Conservation (phyloP, 2,888 invertebrate species). For the Quadroppia sp. region DNA sequence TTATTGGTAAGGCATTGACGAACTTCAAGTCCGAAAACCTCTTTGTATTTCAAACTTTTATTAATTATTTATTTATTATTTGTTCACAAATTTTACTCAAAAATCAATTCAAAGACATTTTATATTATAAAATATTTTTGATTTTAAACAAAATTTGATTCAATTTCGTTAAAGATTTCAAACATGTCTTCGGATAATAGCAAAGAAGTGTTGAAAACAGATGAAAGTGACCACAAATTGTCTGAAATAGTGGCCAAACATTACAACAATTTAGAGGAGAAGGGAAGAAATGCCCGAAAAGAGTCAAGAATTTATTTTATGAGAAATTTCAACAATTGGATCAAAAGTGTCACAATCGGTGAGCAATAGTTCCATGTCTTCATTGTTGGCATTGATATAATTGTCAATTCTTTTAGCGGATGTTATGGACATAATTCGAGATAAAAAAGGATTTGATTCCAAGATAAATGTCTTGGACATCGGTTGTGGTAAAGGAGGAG, state of each 20-base stretch:
- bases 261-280: conserved; percentile 83
- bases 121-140: too few species aligned
- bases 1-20: too few species aligned
- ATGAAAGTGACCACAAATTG: neutral
- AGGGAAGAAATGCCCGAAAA: conserved; percentile 71
- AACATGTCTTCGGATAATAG: neutral
- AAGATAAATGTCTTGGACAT: conserved; percentile 72
- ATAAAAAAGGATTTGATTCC: conserved; percentile 58
- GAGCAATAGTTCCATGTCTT: conserved; percentile 53
- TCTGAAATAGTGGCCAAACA: conserved; percentile 64
- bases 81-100: too few species aligned
- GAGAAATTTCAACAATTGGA: conserved; percentile 98
- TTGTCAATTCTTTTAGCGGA: conserved; percentile 57
- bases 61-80: too few species aligned
- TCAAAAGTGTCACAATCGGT: conserved; percentile 91
- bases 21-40: too few species aligned
- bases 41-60: too few species aligned
- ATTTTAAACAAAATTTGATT: neutral
- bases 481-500: conserved; percentile 98
- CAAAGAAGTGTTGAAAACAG: neutral
- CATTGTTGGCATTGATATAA: neutral
- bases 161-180: neutral
- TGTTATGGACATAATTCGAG: conserved; percentile 62
- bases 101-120: too few species aligned
- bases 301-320: conserved; percentile 87